Evolutionary conservation across 2,797 vertebrate genomes (phyloP), one percentile per base, ranked within the genome.

Genomic region (Lateolabrax maculatus): DNA sequence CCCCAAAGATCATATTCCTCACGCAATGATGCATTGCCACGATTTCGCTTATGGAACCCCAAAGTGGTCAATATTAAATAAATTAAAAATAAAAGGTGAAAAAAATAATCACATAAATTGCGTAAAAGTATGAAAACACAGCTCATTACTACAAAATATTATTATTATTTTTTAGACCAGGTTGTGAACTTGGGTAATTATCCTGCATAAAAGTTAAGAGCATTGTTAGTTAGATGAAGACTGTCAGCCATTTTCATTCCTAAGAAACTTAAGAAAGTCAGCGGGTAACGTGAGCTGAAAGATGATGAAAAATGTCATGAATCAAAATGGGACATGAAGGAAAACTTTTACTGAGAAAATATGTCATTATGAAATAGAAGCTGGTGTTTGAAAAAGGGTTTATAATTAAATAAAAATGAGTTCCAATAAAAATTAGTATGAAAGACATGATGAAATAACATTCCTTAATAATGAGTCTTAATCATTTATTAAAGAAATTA

Each of bases 1-100:
- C 65, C 71, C 29, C 2, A 1, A 21, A 51, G 66, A 74, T 78
- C 48, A 25, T 58, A 43, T 62, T 77, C 21, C 71, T 82, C 53
- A 56, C 19, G 2, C 70, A 49, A 19, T 21, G 37, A 62, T 39
- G 37, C 19, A 16, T 4, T 31, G 52, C n/a, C 16, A 15, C 0
- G 9, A 62, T 76, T 44, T 61, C 11, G 7, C 10, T 18, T 2
- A 6, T 19, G 13, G 21, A 44, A 66, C 12, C 15, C 2, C 10
- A 15, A 46, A 66, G 11, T 51, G 16, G 18, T 58, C 23, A 44
- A 62, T 52, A 23, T 60, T 21, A 43, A 25, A 60, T 8, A 3
- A 29, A 70, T n/a, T 55, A 52, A 55, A 63, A 55, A 16, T 2
- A 56, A 2, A 36, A 34, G n/a, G n/a, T 48, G 2, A 16, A 49